Conservation (phyloP, 1,140 invertebrate genomes). For the Anastrepha obliqua region DNA sequence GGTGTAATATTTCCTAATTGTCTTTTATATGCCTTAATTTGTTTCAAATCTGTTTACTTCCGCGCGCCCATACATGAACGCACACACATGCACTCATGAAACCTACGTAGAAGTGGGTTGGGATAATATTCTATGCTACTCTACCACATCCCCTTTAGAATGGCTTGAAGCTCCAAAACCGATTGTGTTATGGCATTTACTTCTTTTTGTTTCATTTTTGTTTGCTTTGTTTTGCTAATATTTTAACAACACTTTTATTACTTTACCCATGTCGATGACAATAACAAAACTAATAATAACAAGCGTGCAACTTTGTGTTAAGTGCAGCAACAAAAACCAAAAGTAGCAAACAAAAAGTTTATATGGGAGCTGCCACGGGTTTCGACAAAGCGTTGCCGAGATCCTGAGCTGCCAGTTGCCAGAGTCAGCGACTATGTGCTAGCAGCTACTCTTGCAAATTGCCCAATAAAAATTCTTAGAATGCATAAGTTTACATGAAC, state of each 20-base stretch:
- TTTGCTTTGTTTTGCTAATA: conserved; percentile 18
- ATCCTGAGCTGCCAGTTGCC: conserved; percentile 6
- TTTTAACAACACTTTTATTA: conserved; percentile 47
- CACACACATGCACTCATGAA: background rate
- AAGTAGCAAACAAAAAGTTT: background rate
- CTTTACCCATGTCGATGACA: conserved; percentile 21
- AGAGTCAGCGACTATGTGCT: background rate
- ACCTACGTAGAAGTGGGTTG: background rate
- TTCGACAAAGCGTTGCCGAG: conserved; percentile 19
- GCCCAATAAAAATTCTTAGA: conserved; percentile 39
- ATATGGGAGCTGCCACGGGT: background rate
- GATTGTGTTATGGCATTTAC: background rate
- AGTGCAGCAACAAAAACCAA: background rate
- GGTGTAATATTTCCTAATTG: conserved; percentile 38
- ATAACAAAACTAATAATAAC: conserved; percentile 4
- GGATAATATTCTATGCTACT: background rate
- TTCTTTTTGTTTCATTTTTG: background rate
- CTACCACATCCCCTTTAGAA: background rate
- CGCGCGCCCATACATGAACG: background rate
- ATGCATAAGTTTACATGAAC: background rate
- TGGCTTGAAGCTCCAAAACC: background rate
- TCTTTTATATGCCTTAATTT: conserved; percentile 40
- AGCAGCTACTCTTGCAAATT: conserved; percentile 24
- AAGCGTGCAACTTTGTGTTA: background rate
- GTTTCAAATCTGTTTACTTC: conserved; percentile 32